Evolutionary conservation across 2,113 vertebrate species (phyloP), one percentile per base, ranked within the genome.

Genomic region (Natator depressus): DNA sequence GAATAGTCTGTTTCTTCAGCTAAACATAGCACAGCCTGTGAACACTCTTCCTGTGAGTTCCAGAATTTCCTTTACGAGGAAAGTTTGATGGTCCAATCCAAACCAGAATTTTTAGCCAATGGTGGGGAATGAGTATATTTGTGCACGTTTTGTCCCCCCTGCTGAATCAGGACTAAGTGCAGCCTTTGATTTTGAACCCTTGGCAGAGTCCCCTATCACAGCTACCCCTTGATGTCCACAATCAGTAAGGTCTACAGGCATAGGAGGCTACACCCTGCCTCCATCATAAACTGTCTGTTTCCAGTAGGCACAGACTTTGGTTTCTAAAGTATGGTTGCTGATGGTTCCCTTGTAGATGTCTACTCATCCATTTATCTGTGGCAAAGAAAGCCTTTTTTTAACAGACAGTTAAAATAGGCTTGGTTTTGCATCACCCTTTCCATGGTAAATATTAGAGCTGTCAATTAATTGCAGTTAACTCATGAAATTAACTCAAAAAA

Each of bases 111-210:
- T 72, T 72, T 22, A 38, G 19, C 65, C 65, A 8, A 6, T 90
- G 79, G 8, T 49, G 22, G 49, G 55, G 88, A 93, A 81, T 55
- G 14, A 78, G 8, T 1, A 65, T 10, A 31, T 87, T 82, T 6
- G 2, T 0, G 50, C 6, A 59, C 47, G 6, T 22, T 89, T 91
- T 83, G 54, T 78, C 87, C 13, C 89, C 89, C 29, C 22, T 79
- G n/a, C 51, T 47, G 12, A 57, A 5, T 0, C 46, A 13, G 17
- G 31, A 82, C 57, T 11, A 89, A 84, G 13, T 1, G 0, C 10
- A 22, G 20, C 51, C 51, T 46, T 93, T 81, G 24, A 25, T 84
- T 51, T 82, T 72, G n/a, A 80, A 51, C 10, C 38, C 82, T 3
- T 38, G 80, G 47, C 5, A 59, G 29, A 20, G 51, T 47, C 0